Percentiles rank a stretch among this genome's conserved stretches.
Conservation (phyloP, 2,888 invertebrate genomes). For the Rosalia funebris region DNA sequence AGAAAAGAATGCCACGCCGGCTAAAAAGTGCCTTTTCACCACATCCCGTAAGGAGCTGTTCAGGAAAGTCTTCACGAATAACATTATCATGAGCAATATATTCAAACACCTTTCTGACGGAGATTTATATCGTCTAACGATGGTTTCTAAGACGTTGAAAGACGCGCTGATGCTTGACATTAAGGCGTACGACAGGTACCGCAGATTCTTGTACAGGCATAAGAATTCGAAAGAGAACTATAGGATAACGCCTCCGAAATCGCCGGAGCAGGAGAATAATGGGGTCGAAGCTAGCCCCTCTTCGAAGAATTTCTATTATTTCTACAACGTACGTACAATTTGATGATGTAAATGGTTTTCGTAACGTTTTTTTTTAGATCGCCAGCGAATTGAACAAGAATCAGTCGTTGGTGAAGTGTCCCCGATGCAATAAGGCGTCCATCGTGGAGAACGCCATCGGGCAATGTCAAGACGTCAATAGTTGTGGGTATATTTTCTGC, state of each 20-base stretch:
- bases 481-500: slow-evolving; percentile 59
- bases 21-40: slow-evolving; percentile 52
- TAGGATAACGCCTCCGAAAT: slow-evolving; percentile 54
- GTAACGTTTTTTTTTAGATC: slow-evolving; percentile 41
- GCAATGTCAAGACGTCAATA: slow-evolving; percentile 54
- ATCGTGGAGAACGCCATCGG: slow-evolving; percentile 57
- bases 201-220: slow-evolving; percentile 40
- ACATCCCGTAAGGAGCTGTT: slow-evolving; percentile 40
- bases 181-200: slow-evolving; percentile 43
- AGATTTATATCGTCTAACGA: slow-evolving; percentile 55
- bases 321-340: slow-evolving; percentile 43
- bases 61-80: slow-evolving; percentile 42
- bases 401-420: slow-evolving; percentile 57
- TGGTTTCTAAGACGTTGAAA: slow-evolving; percentile 48
- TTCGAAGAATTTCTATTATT: slow-evolving; percentile 45
- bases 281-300: slow-evolving; percentile 38
- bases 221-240: slow-evolving; percentile 54
- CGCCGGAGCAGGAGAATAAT: slow-evolving; percentile 46
- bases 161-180: slow-evolving; percentile 42
- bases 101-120: slow-evolving; percentile 54
- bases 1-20: slow-evolving; percentile 47
- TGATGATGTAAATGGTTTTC: too few relatives aligned
- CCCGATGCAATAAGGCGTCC: slow-evolving; percentile 52
- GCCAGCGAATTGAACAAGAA: slow-evolving; percentile 48
- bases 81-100: slow-evolving; percentile 53